These are phyloP conservation scores for Caenorhabditis zanzibari DNA, from an alignment of 2,888 invertebrate genomes.

Conservation along the genomic window DNA sequence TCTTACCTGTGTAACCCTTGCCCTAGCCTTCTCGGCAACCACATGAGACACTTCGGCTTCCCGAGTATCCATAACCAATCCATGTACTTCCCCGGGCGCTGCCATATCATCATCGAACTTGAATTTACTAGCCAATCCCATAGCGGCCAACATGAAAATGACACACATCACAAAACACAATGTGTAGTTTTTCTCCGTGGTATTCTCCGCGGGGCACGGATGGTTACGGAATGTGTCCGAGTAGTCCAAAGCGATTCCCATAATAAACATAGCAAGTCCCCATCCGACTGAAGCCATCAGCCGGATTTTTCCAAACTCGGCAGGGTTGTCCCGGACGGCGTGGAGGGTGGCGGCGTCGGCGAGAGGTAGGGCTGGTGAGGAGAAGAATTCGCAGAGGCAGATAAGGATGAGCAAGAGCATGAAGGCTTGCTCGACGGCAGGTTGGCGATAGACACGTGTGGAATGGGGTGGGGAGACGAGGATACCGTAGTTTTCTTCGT, in stretches of 20 bases:
- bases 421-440: constrained; percentile 93
- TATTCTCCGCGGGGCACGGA: constrained; percentile 83
- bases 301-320: constrained; percentile 92
- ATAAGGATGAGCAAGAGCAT: constrained; percentile 94
- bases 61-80: constrained; percentile 82
- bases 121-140: constrained; percentile 85
- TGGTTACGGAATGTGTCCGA: constrained; percentile 92
- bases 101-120: constrained; percentile 77
- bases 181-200: constrained; percentile 95
- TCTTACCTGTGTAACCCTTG: constrained; percentile 76
- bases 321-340: constrained; percentile 78
- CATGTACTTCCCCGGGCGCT: constrained; percentile 75
- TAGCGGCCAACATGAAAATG: constrained; percentile 95
- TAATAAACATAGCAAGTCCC: constrained; percentile 99
- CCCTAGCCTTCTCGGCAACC: constrained; percentile 82
- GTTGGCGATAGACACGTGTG: constrained; percentile 91
- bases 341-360: constrained; percentile 82
- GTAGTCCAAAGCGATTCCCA: constrained; percentile 96
- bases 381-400: constrained; percentile 97
- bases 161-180: constrained; percentile 99
- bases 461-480: constrained; percentile 90
- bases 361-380: constrained; percentile 79
- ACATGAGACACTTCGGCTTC: constrained; percentile 81
- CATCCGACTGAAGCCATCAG: constrained; percentile 99
- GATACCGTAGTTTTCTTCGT: constrained; percentile 78